Base-by-base conservation (phyloP, 2,888 invertebrate genomes). In the Drosophila hamatofila region DNA sequence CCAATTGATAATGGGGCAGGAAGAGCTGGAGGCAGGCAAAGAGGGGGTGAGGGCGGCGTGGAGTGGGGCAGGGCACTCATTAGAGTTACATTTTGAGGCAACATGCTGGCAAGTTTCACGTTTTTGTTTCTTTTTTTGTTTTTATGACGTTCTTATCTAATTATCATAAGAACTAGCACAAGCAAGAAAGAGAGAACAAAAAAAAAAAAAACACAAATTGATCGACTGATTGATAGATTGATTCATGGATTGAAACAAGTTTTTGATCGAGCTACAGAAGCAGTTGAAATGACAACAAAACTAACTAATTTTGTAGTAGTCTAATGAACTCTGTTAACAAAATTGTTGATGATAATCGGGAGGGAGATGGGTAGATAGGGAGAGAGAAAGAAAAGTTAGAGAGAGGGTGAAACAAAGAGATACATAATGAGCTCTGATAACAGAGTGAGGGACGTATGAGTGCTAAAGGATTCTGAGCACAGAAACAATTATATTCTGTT, bases 81-180 rank as follows among this genome's bases (percentile, higher is more conserved):
- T 84, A 87, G 82, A 56, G 48, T 37, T 33, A 46, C 44, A 55
- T 48, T 63, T 60, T 33, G 27, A 25, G 54, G 23, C 49, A 56
- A 48, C 68, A 58, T 61, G 68, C 49, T 51, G 74, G 44, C n/a
- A 61, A 72, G 75, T 83, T 82, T 90, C 89, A 88, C 87, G 89
- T 80, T 79, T 88, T 62, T 44, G 27, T 51, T 37, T 72, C 52
- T 72, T 21, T 71, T 59, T 25, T 21, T 71, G 57, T 25, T 81
- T 78, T 77, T 78, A 67, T 67, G 73, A 78, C 63, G 54, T 57
- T 54, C 42, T 57, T 62, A 62, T 59, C 88, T 71, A 85, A 89
- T 83, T 83, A 83, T 66, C 88, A 89, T 89, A 88, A 78, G 75
- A 88, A 81, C 63, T 60, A 60, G 74, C 52, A 67, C 81, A 77